A percentile compares a stretch with the other conserved stretches of the same genome.
Conservation (phyloP, 2,113 vertebrate species). For the Antigone vipio region DNA sequence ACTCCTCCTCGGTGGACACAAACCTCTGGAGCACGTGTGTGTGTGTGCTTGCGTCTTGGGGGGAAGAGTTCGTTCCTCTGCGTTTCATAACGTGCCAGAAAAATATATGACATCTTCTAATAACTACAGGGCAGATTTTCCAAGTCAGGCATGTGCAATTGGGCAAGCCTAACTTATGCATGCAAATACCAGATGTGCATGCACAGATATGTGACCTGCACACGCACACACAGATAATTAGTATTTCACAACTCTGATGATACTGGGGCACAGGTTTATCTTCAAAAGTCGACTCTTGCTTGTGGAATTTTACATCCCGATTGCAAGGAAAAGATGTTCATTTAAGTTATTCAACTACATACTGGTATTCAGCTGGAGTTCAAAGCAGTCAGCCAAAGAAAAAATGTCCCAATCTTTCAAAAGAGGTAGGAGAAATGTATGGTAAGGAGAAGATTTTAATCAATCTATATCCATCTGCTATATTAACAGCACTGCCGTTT, state of each 20-base stretch:
- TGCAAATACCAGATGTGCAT: not conserved
- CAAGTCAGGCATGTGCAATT: slow-evolving; percentile 6
- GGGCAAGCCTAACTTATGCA: not conserved
- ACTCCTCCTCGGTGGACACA: not conserved
- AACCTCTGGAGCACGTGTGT: not conserved
- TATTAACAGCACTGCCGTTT: not conserved
- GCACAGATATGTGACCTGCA: not conserved
- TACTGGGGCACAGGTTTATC: not conserved
- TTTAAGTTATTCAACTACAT: not conserved
- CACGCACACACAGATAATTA: not conserved
- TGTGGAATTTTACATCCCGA: slow-evolving; percentile 11
- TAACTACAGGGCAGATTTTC: slow-evolving; percentile 26
- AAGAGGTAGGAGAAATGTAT: not conserved
- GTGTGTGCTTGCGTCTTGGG: not conserved
- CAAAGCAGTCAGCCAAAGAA: not conserved
- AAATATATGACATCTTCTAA: not conserved
- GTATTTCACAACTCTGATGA: not conserved
- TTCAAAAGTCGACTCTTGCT: not conserved
- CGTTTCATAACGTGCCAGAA: not conserved
- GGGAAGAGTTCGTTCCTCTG: not conserved
- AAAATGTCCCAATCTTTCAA: not conserved
- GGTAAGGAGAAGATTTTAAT: not conserved
- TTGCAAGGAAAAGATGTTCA: not conserved
- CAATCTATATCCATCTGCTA: not conserved
- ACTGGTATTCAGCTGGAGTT: not conserved